phyloP scores from a whole-genome alignment of 2,113 vertebrate species.

The Taxidea taxus region DNA sequence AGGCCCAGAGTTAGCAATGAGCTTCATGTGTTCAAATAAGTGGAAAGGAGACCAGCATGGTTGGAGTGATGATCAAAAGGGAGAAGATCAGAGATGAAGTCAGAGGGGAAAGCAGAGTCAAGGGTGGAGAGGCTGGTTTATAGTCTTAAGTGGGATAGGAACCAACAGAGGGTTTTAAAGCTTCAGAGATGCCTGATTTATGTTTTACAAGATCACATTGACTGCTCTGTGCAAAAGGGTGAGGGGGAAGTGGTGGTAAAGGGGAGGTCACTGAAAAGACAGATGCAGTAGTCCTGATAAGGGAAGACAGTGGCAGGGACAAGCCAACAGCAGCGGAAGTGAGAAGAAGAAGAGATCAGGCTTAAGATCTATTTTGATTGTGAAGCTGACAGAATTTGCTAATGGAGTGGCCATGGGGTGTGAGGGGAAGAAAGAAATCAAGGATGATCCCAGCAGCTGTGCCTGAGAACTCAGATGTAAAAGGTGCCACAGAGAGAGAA shows the following conservation, averaged over 20 bases:
- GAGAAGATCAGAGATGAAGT: background rate
- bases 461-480: background rate
- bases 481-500: background rate
- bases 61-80: background rate
- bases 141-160: background rate
- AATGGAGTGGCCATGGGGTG: background rate
- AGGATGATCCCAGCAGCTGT: background rate
- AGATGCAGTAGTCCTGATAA: background rate
- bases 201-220: background rate
- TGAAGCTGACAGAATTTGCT: background rate
- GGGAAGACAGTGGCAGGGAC: background rate
- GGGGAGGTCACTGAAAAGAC: background rate
- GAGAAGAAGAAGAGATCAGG: background rate
- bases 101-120: background rate
- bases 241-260: background rate
- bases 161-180: background rate
- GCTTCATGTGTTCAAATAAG: background rate
- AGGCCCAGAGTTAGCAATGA: background rate
- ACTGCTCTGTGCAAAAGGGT: background rate
- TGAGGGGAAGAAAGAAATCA: background rate
- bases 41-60: background rate
- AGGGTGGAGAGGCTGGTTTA: background rate
- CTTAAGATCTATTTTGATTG: background rate
- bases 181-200: background rate
- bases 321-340: background rate